Conservation (phyloP, 1,140 invertebrate genomes). For the Lordiphosa clarofinis region DNA sequence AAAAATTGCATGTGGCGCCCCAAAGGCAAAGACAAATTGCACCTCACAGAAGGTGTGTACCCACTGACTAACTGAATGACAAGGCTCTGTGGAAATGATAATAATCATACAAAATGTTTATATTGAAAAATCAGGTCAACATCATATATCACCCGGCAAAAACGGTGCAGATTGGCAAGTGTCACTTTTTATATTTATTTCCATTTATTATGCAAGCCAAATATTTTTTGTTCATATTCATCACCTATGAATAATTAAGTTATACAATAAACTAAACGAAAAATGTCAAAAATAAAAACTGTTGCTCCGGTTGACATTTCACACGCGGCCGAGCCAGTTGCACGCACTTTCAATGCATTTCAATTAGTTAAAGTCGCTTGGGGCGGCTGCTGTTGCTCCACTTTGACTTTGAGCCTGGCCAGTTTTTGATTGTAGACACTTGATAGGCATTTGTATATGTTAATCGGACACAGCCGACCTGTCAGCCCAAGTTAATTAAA, state of each 20-base stretch:
- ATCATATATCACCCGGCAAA: conserved; percentile 49
- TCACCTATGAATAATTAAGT: conserved; percentile 59
- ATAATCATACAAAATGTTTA: conserved; percentile 41
- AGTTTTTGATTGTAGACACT: conserved; percentile 66
- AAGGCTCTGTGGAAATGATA: conserved; percentile 49
- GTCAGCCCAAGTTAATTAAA: conserved; percentile 72
- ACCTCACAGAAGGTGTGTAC: conserved; percentile 57
- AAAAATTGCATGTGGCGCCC: conserved; percentile 65
- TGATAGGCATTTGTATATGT: conserved; percentile 72
- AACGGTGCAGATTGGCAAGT: conserved; percentile 58
- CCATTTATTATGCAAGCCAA: conserved; percentile 56
- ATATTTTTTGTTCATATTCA: conserved; percentile 17
- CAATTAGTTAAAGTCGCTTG: conserved; percentile 47
- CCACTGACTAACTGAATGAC: conserved; percentile 18
- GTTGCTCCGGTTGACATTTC: conserved; percentile 56
- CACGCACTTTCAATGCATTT: conserved; percentile 76
- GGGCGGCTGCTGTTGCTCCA: conserved; percentile 41
- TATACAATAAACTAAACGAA: conserved; percentile 33
- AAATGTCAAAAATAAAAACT: conserved; percentile 53
- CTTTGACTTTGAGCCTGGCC: conserved; percentile 61
- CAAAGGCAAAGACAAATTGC: conserved; percentile 69
- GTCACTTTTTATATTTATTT: conserved; percentile 65
- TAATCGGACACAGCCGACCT: conserved; percentile 59
- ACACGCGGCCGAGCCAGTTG: conserved; percentile 53
- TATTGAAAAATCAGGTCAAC: conserved; percentile 52